Evolutionary conservation across 1,140 invertebrate genomes (phyloP), one percentile per base, ranked within the genome.

Genomic region (Hesperophylax magnus): DNA sequence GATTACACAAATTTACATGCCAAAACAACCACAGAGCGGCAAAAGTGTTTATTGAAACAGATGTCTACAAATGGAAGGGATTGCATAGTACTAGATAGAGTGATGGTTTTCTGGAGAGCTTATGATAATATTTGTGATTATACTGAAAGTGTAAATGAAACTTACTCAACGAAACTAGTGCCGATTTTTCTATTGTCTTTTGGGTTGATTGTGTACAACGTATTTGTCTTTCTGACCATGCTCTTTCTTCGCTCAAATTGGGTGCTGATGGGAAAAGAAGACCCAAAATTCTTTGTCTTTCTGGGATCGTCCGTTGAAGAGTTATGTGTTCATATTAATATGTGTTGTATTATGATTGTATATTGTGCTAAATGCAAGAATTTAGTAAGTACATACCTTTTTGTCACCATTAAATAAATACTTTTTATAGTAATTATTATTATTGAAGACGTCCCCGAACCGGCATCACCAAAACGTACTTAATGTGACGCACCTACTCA

Each of bases 41-140:
- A 47, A 47, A 47, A 47, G 0, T 0, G 11, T 2, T 14, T 47
- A 1, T 47, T 47, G 39, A 47, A 47, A 14, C 39, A 47, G 39
- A 0, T 47, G 39, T 47, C 39, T 14, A 47, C 39, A 47, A 11
- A 47, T 47, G 39, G 14, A 47, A 47, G 39, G 39, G 39, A 47
- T 47, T 1, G 39, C 8, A 47, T 47, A 14, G 39, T 47, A 14
- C 11, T 47, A 14, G 39, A 47, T 1, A 47, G 39, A 47, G 11
- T 47, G 8, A 47, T 47, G 39, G 14, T 14, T 47, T 75, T 24
- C n/a, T 77, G 75, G 75, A 77, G n/a, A 20, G 47, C 47, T 39
- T 77, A 77, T 47, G 75, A 77, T 17, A 67, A 22, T 69, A 17
- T 53, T n/a, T 78, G 77, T 53, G 77, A 78, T 58, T 78, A 47